Evolutionary conservation across 1,140 invertebrate genomes (phyloP).

Genomic region (Apolygus lucorum): DNA sequence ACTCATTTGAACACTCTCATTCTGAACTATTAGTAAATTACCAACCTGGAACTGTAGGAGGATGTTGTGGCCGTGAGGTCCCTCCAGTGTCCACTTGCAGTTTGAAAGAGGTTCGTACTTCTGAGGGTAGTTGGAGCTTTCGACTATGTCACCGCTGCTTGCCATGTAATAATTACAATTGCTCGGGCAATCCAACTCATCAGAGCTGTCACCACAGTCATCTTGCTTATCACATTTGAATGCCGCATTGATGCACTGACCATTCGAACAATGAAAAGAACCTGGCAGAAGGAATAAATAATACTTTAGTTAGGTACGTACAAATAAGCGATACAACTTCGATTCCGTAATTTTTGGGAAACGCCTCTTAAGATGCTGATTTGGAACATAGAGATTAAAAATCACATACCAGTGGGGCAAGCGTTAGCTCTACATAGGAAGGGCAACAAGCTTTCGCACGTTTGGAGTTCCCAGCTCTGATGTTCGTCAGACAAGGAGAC

Average conservation of each 20-base stretch:
- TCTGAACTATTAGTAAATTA: not conserved
- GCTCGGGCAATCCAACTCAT: slow-evolving; percentile 80
- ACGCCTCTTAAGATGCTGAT: too few species aligned
- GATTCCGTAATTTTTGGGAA: too few species aligned
- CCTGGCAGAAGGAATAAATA: slow-evolving; percentile 49
- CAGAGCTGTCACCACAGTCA: slow-evolving; percentile 84
- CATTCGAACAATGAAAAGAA: slow-evolving; percentile 86
- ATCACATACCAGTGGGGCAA: slow-evolving; percentile 69
- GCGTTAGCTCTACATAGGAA: slow-evolving; percentile 87
- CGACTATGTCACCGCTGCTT: slow-evolving; percentile 87
- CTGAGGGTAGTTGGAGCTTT: slow-evolving; percentile 88
- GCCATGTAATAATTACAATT: slow-evolving; percentile 88
- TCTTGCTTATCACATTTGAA: slow-evolving; percentile 88
- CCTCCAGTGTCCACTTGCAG: slow-evolving; percentile 96
- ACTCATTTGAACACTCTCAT: not conserved
- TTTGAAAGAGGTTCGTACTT: slow-evolving; percentile 82
- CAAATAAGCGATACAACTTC: too few species aligned
- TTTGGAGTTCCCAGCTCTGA: slow-evolving; percentile 86
- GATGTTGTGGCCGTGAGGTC: slow-evolving; percentile 89
- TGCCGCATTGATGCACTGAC: slow-evolving; percentile 77
- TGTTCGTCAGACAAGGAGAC: slow-evolving; percentile 58
- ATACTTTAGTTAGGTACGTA: too few species aligned
- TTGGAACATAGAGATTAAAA: too few species aligned
- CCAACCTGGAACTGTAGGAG: slow-evolving; percentile 54
- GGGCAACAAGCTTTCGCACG: slow-evolving; percentile 85